These are phyloP conservation scores for Steatornis caripensis DNA, from an alignment of 2,113 vertebrate species.

Conservation along the genomic window DNA sequence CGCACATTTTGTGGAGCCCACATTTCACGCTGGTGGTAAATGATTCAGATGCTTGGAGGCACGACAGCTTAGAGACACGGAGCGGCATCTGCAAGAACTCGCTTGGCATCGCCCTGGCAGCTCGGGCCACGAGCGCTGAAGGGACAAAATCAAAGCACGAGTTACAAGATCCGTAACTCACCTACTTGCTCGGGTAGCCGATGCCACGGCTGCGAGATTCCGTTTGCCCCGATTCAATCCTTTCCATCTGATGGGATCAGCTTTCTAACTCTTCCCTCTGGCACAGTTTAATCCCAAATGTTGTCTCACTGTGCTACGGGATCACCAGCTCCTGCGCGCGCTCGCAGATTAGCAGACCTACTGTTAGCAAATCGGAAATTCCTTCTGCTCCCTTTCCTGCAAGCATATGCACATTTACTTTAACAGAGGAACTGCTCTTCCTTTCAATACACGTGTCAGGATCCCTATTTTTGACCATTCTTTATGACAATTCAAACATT, in stretches of 20 bases:
- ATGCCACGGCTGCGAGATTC: not conserved
- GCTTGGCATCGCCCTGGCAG: accelerated
- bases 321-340: not conserved
- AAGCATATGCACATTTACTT: not conserved
- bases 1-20: not conserved
- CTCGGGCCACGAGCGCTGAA: accelerated
- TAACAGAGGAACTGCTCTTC: not conserved
- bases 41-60: not conserved
- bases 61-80: accelerated
- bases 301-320: not conserved
- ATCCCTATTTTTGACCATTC: not conserved
- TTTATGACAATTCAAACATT: not conserved
- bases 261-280: not conserved
- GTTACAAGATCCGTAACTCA: not conserved
- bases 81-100: not conserved
- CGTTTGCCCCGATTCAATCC: not conserved
- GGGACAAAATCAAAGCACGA: not conserved
- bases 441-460: not conserved
- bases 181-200: accelerated
- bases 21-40: not conserved
- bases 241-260: not conserved
- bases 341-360: not conserved
- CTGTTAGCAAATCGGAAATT: not conserved
- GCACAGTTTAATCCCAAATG: not conserved
- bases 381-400: not conserved